Evolutionary conservation across 2,888 invertebrate genomes (phyloP), one percentile per base, ranked within the genome.

Genomic region (Cecidostiba fungosa): DNA sequence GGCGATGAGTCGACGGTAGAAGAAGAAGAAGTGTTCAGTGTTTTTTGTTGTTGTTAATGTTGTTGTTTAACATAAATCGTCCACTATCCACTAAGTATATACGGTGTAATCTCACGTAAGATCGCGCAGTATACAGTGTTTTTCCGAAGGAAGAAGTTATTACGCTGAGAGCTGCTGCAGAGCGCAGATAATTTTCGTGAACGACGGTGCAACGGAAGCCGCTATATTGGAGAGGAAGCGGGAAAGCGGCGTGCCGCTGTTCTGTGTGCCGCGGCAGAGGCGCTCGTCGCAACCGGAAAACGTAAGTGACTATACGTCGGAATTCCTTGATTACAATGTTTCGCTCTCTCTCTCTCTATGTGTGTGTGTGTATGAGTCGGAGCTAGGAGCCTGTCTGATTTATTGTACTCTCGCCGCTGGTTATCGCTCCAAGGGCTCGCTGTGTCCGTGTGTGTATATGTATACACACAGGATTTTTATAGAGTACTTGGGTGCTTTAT

Each of bases 231-330:
- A 93, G 93, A 93, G 91, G 91, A 93, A 92, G 91, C 91, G 93
- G 90, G 92, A 93, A 90, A 92, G 92, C 92, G 92, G 92, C 91
- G 94, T 95, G 94, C 94, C 95, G 94, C 94, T 95, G 90, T 95
- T 95, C 93, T 95, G 95, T 94, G 95, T 95, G 94, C 94, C 95
- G 94, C 94, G 94, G 92, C 95, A 95, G 93, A 94, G 94, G 94
- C 94, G 94, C 92, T 94, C 95, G 92, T 94, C 94, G 92, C 94
- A 94, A 93, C 94, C 93, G 91, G 94, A 94, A 92, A 93, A 94
- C 91, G 94, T 95, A 92, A 94, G 95, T 94, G 69, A 73, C 66
- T 26, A 59, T 39, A 74, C 79, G 50, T 62, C 36, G 59, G 70
- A 72, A 77, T 85, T 72, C 81, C 70, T 85, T 82, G 59, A 82